Percentiles rank a stretch among this genome's conserved stretches.
These are phyloP conservation scores for Ganaspis sp. DNA, from an alignment of 1,140 invertebrate genomes.

Conservation along the genomic window DNA sequence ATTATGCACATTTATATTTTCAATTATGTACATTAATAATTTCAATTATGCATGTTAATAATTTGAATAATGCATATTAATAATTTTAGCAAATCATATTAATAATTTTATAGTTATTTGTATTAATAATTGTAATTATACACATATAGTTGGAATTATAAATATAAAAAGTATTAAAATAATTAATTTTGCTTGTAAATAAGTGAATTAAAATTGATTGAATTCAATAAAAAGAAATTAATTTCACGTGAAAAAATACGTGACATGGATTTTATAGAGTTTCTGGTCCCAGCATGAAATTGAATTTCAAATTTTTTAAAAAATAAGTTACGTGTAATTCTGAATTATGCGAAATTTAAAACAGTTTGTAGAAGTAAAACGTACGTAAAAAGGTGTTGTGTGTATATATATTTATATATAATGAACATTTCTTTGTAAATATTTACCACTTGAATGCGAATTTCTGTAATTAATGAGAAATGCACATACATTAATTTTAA, in stretches of 20 bases:
- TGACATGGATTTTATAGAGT: not conserved
- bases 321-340: not conserved
- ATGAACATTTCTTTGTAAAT: slow-evolving; percentile 25
- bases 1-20: too few species aligned
- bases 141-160: too few species aligned
- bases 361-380: not conserved
- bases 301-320: not conserved
- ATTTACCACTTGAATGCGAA: not conserved
- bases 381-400: not conserved
- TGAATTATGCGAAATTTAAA: not conserved
- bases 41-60: too few species aligned
- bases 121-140: too few species aligned
- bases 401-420: not conserved
- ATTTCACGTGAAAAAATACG: not conserved
- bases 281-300: not conserved
- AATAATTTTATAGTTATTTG: too few species aligned
- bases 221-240: not conserved
- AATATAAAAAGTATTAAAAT: too few species aligned
- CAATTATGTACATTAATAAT: too few species aligned
- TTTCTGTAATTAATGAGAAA: not conserved
- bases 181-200: too few species aligned
- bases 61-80: too few species aligned
- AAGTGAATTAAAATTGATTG: too few species aligned
- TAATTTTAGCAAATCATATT: too few species aligned
- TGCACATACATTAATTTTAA: slow-evolving; percentile 1